phyloP scores from a whole-genome alignment of 2,113 vertebrate species.

The rat (Rattus norvegicus) region GRCr8 NC_086021.1:173197001-173197500 shows the following conservation, averaged over 20 bases:
- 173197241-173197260: neutral
- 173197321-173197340: neutral
- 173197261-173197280: neutral
- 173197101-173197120: neutral
- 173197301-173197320: neutral
- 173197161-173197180: neutral
- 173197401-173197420: neutral
- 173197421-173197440: neutral
- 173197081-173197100: neutral
- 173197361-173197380: neutral
- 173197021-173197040: neutral
- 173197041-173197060: neutral
- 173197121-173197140: neutral
- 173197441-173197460: conserved; percentile 4
- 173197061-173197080: neutral
- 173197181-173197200: neutral
- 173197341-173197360: neutral
- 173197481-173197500: neutral
- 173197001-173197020: neutral
- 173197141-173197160: neutral
- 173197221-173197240: neutral
- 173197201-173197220: neutral
- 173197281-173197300: neutral
- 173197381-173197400: neutral
- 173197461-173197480: neutral